These are phyloP conservation scores for Meliscaeva auricollis DNA, from an alignment of 2,888 invertebrate genomes.

Conservation along the genomic window DNA sequence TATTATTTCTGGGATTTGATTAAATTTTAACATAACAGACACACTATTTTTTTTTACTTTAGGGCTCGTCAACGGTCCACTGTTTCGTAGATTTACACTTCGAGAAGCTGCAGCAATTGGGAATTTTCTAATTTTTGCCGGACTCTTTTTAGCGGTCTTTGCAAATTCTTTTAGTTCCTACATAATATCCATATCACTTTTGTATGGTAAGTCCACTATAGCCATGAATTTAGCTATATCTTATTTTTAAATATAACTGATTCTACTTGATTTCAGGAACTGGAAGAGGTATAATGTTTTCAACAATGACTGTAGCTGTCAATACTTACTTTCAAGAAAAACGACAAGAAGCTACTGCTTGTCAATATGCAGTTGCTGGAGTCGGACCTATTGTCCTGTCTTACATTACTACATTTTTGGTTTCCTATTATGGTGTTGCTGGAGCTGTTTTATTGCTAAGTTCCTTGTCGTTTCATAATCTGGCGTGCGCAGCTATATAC, in stretches of 20 bases:
- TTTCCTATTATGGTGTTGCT: constrained; percentile 87
- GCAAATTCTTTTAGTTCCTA: constrained; percentile 87
- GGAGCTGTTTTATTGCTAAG: constrained; percentile 88
- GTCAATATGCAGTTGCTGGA: constrained; percentile 90
- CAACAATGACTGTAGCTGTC: constrained; percentile 89
- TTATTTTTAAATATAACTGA: not conserved
- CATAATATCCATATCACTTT: constrained; percentile 86
- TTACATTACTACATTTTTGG: constrained; percentile 88
- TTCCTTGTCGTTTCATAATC: constrained; percentile 88
- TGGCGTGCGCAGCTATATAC: constrained; percentile 88
- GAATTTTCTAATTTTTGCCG: constrained; percentile 86
- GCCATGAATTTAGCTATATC: no score
- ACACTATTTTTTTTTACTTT: no score
- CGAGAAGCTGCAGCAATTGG: constrained; percentile 89
- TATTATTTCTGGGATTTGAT: no score
- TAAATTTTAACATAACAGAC: no score
- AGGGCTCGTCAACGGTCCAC: constrained; percentile 88
- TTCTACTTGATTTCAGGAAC: constrained; percentile 78
- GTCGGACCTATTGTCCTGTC: constrained; percentile 90
- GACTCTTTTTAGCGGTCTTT: constrained; percentile 87
- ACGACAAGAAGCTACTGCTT: constrained; percentile 89
- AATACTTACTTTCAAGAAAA: constrained; percentile 90
- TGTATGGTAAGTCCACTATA: constrained; percentile 69
- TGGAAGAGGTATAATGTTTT: constrained; percentile 88
- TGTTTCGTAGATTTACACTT: constrained; percentile 88